phyloP scores from a whole-genome alignment of 2,797 vertebrate species.

The Pangasius macronema region DNA sequence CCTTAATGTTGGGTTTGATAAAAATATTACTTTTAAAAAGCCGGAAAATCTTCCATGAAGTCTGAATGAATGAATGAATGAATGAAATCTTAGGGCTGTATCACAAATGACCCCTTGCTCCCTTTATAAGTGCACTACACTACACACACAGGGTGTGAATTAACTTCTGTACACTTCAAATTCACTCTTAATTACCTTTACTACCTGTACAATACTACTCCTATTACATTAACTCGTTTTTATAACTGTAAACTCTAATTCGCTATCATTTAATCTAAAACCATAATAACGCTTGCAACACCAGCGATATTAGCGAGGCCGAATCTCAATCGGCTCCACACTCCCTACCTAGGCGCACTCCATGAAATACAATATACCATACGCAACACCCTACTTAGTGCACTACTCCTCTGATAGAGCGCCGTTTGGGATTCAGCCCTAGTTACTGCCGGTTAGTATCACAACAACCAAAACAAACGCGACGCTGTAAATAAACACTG shows the following conservation, averaged over 20 bases:
- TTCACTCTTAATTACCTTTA: background rate
- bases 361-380: background rate
- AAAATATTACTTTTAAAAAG: background rate
- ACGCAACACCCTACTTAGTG: background rate
- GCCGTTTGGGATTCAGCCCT: background rate
- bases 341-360: background rate
- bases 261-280: background rate
- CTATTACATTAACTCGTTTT: background rate
- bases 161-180: background rate
- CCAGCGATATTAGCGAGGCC: background rate
- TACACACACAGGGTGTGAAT: background rate
- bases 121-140: background rate
- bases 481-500: background rate
- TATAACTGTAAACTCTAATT: background rate
- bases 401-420: background rate
- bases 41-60: background rate
- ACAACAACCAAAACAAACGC: background rate
- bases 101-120: background rate
- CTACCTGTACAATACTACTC: fast-evolving
- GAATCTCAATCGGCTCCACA: background rate
- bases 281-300: background rate
- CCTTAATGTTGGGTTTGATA: background rate
- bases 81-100: background rate
- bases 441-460: background rate
- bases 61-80: conserved; percentile 6